phyloP scores from a whole-genome alignment of 2,888 invertebrate genomes.

The Heliconius charithonia region DNA sequence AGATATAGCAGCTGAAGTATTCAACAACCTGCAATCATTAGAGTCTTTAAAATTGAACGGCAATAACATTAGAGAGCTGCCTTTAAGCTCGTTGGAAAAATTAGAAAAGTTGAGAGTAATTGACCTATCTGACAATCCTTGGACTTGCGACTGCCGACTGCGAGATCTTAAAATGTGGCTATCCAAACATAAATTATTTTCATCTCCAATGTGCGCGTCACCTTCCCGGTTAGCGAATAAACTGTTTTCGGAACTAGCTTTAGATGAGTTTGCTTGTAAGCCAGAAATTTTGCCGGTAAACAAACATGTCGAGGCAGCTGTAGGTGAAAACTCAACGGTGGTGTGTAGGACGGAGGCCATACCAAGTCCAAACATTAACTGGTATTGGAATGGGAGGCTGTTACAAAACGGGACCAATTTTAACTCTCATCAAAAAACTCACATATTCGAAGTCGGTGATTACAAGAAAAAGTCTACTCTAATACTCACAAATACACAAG shows the following conservation, averaged over 20 bases:
- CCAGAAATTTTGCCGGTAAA: constrained; percentile 91
- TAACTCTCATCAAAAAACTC: constrained; percentile 89
- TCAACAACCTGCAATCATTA: constrained; percentile 89
- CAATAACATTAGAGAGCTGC: constrained; percentile 89
- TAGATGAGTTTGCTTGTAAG: constrained; percentile 93
- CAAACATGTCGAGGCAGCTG: constrained; percentile 89
- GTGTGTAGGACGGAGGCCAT: constrained; percentile 91
- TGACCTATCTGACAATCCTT: constrained; percentile 93
- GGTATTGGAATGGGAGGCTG: constrained; percentile 93
- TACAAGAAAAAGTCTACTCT: constrained; percentile 90
- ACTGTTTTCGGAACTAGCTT: constrained; percentile 89
- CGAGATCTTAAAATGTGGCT: constrained; percentile 93
- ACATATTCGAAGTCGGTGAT: constrained; percentile 90
- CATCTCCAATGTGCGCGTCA: constrained; percentile 90
- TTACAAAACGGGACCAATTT: constrained; percentile 91
- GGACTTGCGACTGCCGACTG: constrained; percentile 94
- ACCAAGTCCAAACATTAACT: constrained; percentile 91
- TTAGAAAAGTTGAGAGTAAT: constrained; percentile 90
- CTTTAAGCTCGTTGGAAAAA: constrained; percentile 89
- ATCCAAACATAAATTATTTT: constrained; percentile 89
- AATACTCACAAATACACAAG: constrained; percentile 91
- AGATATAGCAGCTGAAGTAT: constrained; percentile 88
- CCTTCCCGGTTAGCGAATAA: constrained; percentile 88
- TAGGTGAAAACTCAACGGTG: constrained; percentile 93
- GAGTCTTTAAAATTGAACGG: constrained; percentile 92